phyloP scores from a whole-genome alignment of 2,888 invertebrate genomes.

The Macrophya annulata region DNA sequence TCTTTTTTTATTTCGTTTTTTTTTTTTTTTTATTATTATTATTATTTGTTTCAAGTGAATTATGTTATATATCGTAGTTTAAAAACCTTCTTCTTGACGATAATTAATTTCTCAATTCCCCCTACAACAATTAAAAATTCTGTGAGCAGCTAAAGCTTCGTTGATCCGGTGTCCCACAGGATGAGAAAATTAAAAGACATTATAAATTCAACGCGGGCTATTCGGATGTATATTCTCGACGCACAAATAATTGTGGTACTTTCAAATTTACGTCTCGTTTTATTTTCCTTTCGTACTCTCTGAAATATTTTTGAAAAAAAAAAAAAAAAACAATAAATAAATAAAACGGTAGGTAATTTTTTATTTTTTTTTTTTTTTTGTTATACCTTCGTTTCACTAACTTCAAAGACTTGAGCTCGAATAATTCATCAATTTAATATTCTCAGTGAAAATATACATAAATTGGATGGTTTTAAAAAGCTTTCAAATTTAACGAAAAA shows the following conservation, averaged over 20 bases:
- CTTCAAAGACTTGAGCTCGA: neutral
- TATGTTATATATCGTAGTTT: neutral
- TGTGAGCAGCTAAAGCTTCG: slow-evolving; percentile 8
- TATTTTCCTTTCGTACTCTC: neutral
- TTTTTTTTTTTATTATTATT: too few species aligned
- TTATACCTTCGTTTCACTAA: neutral
- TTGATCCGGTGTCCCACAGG: slow-evolving; percentile 23
- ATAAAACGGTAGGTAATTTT: too few species aligned
- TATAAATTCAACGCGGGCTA: neutral
- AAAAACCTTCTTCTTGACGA: neutral
- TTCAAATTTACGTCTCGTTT: neutral
- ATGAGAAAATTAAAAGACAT: slow-evolving; percentile 3
- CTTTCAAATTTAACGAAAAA: neutral
- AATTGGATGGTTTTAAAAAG: neutral
- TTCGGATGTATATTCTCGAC: neutral
- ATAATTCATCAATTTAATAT: neutral
- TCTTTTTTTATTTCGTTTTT: too few species aligned
- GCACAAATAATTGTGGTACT: neutral
- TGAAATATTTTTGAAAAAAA: neutral
- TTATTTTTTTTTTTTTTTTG: neutral
- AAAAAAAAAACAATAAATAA: too few species aligned
- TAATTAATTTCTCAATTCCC: neutral
- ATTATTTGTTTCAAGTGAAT: neutral
- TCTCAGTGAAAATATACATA: neutral
- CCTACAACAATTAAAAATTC: neutral